phyloP scores from a whole-genome alignment of 1,140 invertebrate species.

The Trialeurodes vaporariorum region DNA sequence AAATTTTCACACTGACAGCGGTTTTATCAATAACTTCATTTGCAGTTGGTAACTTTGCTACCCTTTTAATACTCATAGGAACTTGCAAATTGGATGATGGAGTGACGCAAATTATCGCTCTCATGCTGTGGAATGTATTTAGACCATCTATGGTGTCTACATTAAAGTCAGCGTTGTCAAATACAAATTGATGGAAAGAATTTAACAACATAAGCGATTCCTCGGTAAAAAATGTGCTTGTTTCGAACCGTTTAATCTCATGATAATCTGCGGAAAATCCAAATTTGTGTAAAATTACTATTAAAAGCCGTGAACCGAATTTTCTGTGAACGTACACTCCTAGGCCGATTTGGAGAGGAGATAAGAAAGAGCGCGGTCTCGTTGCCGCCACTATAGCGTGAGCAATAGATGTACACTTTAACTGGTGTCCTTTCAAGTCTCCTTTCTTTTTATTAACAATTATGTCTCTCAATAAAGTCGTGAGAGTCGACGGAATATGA shows the following conservation, averaged over 20 bases:
- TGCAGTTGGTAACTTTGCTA: no score
- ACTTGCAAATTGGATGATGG: no score
- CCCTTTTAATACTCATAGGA: no score
- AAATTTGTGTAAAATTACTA: slow-evolving; percentile 20
- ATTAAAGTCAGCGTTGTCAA: slow-evolving; percentile 28
- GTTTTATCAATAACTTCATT: no score
- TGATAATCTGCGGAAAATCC: slow-evolving; percentile 24
- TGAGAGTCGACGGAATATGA: no score
- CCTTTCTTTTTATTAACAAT: no score
- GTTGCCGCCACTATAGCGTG: slow-evolving; percentile 24
- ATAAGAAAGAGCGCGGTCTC: slow-evolving; percentile 25
- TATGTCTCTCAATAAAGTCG: no score
- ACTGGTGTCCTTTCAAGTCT: no score
- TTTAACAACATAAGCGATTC: slow-evolving; percentile 13
- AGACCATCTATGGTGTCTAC: slow-evolving; percentile 23
- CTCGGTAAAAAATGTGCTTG: slow-evolving; percentile 18
- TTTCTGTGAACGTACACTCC: slow-evolving; percentile 22
- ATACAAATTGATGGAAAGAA: slow-evolving; percentile 26
- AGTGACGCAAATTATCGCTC: slow-evolving; percentile 21
- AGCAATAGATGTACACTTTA: slow-evolving; percentile 18
- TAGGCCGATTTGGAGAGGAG: slow-evolving; percentile 22
- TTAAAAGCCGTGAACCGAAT: slow-evolving; percentile 22
- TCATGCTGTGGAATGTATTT: slow-evolving; percentile 28
- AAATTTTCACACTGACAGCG: no score
- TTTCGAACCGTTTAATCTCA: slow-evolving; percentile 24